Percentiles rank a stretch among this genome's conserved stretches.
These are phyloP conservation scores for Merops nubicus DNA, from an alignment of 2,113 vertebrate species.

Conservation along the genomic window DNA sequence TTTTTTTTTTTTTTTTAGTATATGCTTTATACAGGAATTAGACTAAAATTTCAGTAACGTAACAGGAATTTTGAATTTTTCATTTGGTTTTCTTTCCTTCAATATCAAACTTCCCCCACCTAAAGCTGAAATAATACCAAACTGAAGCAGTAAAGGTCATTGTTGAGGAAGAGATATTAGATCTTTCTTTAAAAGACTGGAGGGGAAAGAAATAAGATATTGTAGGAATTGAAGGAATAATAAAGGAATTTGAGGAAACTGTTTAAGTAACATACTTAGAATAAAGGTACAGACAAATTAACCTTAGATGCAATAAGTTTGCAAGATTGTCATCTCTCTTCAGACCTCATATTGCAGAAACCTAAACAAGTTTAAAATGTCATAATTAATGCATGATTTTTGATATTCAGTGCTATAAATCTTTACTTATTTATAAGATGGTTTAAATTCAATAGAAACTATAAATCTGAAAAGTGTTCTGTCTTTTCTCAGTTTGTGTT, in stretches of 20 bases:
- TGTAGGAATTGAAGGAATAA: background rate
- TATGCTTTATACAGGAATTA: background rate
- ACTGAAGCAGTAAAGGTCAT: background rate
- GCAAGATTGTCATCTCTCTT: background rate
- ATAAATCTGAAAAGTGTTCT: background rate
- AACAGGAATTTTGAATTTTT: background rate
- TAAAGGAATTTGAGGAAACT: background rate
- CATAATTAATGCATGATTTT: background rate
- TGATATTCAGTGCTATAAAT: background rate
- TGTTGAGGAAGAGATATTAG: background rate
- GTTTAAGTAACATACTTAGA: background rate
- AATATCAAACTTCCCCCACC: fast-evolving
- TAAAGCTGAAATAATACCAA: background rate
- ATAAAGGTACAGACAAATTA: background rate
- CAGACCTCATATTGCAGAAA: background rate
- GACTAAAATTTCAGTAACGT: background rate
- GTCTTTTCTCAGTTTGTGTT: background rate
- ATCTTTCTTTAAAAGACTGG: background rate
- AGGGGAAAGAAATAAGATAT: background rate
- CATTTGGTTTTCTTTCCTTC: background rate
- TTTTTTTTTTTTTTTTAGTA: background rate
- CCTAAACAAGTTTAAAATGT: background rate
- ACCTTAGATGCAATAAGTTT: background rate
- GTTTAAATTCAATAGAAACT: background rate
- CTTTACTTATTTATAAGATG: background rate